Evolutionary conservation across 92 coral and sea anemone genomes (phyloP).

Genomic region (Pocillopora meandrina): DNA sequence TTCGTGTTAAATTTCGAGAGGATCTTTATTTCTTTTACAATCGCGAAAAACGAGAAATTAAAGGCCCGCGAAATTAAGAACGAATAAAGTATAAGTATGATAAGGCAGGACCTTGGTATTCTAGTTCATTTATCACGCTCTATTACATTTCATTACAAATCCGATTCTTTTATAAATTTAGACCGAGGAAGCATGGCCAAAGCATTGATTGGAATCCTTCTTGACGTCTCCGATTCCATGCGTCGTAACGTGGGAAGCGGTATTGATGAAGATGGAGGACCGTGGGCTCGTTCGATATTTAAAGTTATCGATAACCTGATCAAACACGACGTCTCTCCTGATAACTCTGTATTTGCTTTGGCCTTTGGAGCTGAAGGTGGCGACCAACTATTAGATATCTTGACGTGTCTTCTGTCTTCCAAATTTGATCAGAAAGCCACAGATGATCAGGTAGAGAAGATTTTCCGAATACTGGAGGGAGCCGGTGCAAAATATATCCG

Average conservation of each 20-base stretch:
- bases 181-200: no score
- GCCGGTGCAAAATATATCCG: slow-evolving; percentile 53
- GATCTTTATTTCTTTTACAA: no score
- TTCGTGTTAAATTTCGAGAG: no score
- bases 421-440: slow-evolving; percentile 8
- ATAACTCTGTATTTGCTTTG: slow-evolving; percentile 56
- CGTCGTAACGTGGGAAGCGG: slow-evolving; percentile 34
- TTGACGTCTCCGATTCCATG: slow-evolving; percentile 75
- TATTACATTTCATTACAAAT: no score
- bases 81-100: no score
- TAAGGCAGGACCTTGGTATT: no score
- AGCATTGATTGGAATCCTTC: slow-evolving; percentile 37
- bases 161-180: no score
- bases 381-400: slow-evolving; percentile 34
- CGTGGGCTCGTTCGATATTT: slow-evolving; percentile 65
- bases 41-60: no score
- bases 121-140: no score
- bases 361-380: slow-evolving; percentile 38
- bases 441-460: slow-evolving; percentile 6
- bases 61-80: no score
- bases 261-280: slow-evolving; percentile 41
- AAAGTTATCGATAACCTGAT: slow-evolving; percentile 55
- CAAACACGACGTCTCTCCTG: slow-evolving; percentile 57
- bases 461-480: slow-evolving; percentile 24
- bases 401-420: slow-evolving; percentile 7